Base-by-base conservation (phyloP, 2,113 vertebrate genomes). In the Pomatorhinus ruficollis region DNA sequence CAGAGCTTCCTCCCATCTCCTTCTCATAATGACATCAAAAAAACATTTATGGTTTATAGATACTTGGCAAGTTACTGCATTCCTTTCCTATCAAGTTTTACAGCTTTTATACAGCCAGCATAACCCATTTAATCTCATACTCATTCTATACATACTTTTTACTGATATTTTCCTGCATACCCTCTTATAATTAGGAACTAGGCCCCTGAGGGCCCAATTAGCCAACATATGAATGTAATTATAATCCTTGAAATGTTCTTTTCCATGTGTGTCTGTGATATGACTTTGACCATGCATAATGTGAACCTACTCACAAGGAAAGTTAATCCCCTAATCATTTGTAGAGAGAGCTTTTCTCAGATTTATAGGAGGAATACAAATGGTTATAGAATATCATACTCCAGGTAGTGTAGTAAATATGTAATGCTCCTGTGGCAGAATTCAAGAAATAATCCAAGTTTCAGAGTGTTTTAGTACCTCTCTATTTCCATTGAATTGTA, bases 191-290 rank as follows among this genome's bases (percentile, higher is more conserved):
- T 98, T 98, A 98, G 97, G 93, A 97, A 87, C 80, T 88, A 97
- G 88, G 97, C 96, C 98, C 97, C 97, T 65, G 97, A 98, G 97
- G 97, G 97, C 97, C 98, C 97, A 98, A 98, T 98, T 98, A 98
- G 91, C 92, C 79, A 97, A 98, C 97, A 98, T 97, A 94, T 97
- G 97, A 98, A 97, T 96, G 92, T 97, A 98, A 98, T 98, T 98
- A 97, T 98, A 97, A 98, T 81, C 97, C 88, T 88, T 97, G 60
- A 97, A 94, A 97, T 93, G 87, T 92, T 97, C 95, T 93, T 96
- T 97, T 97, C 94, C 95, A 93, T 96, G 96, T 97, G 93, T 96
- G 93, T 94, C 93, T 97, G 82, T 96, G 94, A 91, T 96, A 96
- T 95, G 90, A 93, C 93, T 96, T 97, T 97, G 95, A 95, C 97